phyloP scores from a whole-genome alignment of 2,113 vertebrate genomes.

The Erythrolamprus reginae region DNA sequence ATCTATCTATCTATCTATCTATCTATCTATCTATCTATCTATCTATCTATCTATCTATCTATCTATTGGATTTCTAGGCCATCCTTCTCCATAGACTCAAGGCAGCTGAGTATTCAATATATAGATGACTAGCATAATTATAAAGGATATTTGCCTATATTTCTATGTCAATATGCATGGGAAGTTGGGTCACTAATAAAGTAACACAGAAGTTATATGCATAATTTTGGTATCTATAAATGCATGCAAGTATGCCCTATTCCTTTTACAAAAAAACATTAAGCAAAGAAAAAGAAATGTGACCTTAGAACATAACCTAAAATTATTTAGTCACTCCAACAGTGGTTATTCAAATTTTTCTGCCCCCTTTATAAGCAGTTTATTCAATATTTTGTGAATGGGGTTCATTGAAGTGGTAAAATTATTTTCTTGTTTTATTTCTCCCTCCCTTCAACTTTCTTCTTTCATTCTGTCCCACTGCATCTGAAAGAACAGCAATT shows the following conservation, averaged over 20 bases:
- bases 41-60: no score
- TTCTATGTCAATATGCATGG: neutral
- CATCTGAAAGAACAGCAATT: neutral
- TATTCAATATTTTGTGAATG: no score
- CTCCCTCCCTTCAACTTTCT: neutral
- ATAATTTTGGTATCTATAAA: neutral
- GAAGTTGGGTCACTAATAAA: neutral
- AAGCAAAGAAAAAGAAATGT: neutral
- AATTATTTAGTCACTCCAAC: neutral
- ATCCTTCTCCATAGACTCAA: no score
- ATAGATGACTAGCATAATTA: neutral
- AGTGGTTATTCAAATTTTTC: neutral
- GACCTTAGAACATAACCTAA: neutral
- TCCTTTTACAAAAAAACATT: neutral
- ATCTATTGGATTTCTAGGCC: no score
- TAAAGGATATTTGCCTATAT: neutral
- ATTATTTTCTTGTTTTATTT: neutral
- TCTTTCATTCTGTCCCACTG: neutral
- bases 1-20: no score
- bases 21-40: no score
- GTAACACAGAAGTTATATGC: neutral
- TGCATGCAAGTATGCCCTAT: neutral
- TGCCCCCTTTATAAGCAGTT: neutral
- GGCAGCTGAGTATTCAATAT: no score
- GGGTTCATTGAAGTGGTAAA: no score